Evolutionary conservation across 2,888 invertebrate species (phyloP).

Genomic region (Piscicola geometra): DNA sequence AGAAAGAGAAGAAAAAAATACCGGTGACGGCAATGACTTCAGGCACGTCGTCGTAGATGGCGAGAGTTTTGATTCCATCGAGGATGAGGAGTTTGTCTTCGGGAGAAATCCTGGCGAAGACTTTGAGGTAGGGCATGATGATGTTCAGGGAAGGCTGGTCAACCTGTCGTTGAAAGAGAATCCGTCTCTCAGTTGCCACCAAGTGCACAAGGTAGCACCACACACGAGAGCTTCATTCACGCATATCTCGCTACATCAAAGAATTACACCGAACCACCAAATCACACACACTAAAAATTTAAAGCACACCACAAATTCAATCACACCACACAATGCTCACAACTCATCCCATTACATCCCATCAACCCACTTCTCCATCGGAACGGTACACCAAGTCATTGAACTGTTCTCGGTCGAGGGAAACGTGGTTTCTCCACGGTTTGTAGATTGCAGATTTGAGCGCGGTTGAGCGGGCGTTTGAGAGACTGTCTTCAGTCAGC

Average conservation of each 20-base stretch:
- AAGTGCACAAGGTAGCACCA: no score
- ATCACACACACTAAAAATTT: no score
- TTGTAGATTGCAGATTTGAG: slow-evolving; percentile 21
- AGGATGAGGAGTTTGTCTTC: slow-evolving; percentile 2
- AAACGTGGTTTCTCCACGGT: neutral
- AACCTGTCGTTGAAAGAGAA: no score
- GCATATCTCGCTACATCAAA: no score
- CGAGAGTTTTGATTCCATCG: neutral
- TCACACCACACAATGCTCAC: no score
- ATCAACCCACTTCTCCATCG: neutral
- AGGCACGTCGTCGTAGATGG: neutral
- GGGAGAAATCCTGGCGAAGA: slow-evolving; percentile 12
- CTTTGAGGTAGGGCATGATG: slow-evolving; percentile 10
- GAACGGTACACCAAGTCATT: slow-evolving; percentile 14
- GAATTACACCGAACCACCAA: no score
- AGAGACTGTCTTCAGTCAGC: slow-evolving; percentile 8
- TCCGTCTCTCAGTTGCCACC: no score
- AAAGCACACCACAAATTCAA: no score
- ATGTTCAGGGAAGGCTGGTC: neutral
- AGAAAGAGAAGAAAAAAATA: no score
- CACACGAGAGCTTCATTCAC: no score
- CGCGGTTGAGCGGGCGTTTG: slow-evolving; percentile 22
- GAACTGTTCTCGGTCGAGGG: slow-evolving; percentile 17
- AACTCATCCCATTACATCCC: no score
- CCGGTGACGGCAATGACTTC: no score